phyloP scores from a whole-genome alignment of 2,888 invertebrate genomes.

The Sussaba pulchella region DNA sequence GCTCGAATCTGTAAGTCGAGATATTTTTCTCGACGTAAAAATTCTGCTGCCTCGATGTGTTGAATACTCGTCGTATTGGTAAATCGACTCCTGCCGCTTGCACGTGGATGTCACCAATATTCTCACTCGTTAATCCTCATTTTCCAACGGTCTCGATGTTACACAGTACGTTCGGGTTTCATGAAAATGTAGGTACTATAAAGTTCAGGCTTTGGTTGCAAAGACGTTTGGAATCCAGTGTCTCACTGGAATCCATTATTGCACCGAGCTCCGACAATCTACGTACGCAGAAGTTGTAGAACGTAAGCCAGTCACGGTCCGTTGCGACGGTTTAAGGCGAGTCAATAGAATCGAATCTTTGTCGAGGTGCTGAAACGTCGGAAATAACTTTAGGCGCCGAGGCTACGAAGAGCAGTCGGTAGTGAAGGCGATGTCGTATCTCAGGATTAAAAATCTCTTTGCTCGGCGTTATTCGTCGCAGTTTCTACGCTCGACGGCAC shows the following conservation, averaged over 20 bases:
- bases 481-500: neutral
- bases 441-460: constrained; percentile 46
- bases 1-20: no score
- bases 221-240: constrained; percentile 25
- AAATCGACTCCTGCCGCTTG: no score
- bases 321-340: constrained; percentile 10
- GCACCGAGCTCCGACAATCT: constrained; percentile 14
- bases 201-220: neutral
- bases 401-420: no score
- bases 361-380: neutral
- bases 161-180: no score
- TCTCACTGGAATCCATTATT: constrained; percentile 38
- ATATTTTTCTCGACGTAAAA: no score
- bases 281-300: constrained; percentile 11
- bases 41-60: no score
- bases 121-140: constrained; percentile 30
- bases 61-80: no score
- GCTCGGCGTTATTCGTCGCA: neutral
- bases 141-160: constrained; percentile 12
- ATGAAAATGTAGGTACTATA: neutral
- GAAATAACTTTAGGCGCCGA: constrained; percentile 22
- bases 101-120: no score
- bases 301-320: constrained; percentile 13
- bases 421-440: constrained; percentile 49
- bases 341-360: neutral